Base-by-base conservation (phyloP, 2,797 vertebrate genomes). In the Gorsachius magnificus region DNA sequence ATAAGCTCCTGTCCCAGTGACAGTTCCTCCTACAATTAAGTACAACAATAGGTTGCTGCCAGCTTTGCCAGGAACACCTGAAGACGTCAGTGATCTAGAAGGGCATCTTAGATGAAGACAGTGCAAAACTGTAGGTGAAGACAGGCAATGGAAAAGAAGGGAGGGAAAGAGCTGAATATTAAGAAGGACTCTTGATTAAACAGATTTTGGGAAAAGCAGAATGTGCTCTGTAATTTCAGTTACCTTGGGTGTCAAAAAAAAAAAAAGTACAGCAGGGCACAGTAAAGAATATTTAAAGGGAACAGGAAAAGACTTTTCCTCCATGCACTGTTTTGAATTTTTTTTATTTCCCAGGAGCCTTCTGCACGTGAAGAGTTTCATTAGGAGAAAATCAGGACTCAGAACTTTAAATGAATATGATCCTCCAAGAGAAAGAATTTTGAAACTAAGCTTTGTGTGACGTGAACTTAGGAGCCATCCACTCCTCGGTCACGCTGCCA, bases 1-100 rank as follows among this genome's bases (percentile, higher is more conserved):
- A 97, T 99, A 99, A 94, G 89, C 46, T 95, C 97, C 98, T 74
- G 98, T 97, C 85, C 98, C 99, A 72, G 98, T 74, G 95, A 95
- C 97, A 70, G 98, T 85, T 90, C 98, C 98, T 97, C 99, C 99
- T 93, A 99, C 97, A 97, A 99, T 96, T 94, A 99, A 97, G 86
- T 96, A 89, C 56, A 99, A 98, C 31, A 99, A 80, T 45, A 98
- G 95, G 94, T 98, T 99, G 87, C 98, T 98, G 70, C 97, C 92
- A 60, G 98, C 98, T 91, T 98, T 98, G 69, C 98, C 98, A 84
- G 97, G 93, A 75, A 98, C 97, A 92, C 98, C 98, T 26, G 98
- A 96, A 87, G 99, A 99, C 97, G 97, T 99, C 96, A 98, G 98
- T 79, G 98, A 98, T 96, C 95, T 98, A 93, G 98, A 99, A 93